phyloP scores from a whole-genome alignment of 1,140 invertebrate species.

The Drosophila teissieri region DNA sequence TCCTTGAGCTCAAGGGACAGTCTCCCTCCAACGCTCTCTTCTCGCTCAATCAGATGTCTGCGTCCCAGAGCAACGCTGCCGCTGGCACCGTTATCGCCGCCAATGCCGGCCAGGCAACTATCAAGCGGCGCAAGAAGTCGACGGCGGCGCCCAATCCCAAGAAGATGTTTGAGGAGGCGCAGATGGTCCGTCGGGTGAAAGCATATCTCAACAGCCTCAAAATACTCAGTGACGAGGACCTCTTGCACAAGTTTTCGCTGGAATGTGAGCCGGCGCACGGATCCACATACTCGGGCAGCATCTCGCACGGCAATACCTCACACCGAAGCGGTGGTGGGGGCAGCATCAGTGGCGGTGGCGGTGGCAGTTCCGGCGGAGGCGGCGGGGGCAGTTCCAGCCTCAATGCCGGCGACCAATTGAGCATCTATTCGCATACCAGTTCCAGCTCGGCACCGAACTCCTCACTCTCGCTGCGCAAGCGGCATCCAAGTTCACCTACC shows the following conservation, averaged over 20 bases:
- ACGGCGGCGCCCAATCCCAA: slow-evolving; percentile 96
- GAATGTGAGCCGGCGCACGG: slow-evolving; percentile 92
- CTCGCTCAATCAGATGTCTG: slow-evolving; percentile 94
- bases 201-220: slow-evolving; percentile 97
- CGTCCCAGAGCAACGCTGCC: slow-evolving; percentile 85
- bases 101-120: slow-evolving; percentile 90
- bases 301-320: slow-evolving; percentile 73
- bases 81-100: slow-evolving; percentile 71
- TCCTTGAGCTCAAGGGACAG: slow-evolving; percentile 93
- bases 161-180: slow-evolving; percentile 99
- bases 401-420: slow-evolving; percentile 76
- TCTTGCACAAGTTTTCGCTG: slow-evolving; percentile 93
- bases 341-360: slow-evolving; percentile 71
- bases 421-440: slow-evolving; percentile 71
- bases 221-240: slow-evolving; percentile 93
- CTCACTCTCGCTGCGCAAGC: slow-evolving; percentile 87
- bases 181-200: slow-evolving; percentile 98
- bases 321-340: slow-evolving; percentile 81
- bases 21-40: slow-evolving; percentile 95
- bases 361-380: slow-evolving; percentile 71
- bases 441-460: slow-evolving; percentile 58
- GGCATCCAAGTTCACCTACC: slow-evolving; percentile 88
- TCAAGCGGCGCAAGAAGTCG: slow-evolving; percentile 95
- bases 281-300: slow-evolving; percentile 86
- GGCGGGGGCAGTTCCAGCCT: slow-evolving; percentile 54